A percentile compares a stretch with the other conserved stretches of the same genome.
Evolutionary conservation across 1,140 invertebrate genomes (phyloP).

Genomic region (Drosophila serrata): DNA sequence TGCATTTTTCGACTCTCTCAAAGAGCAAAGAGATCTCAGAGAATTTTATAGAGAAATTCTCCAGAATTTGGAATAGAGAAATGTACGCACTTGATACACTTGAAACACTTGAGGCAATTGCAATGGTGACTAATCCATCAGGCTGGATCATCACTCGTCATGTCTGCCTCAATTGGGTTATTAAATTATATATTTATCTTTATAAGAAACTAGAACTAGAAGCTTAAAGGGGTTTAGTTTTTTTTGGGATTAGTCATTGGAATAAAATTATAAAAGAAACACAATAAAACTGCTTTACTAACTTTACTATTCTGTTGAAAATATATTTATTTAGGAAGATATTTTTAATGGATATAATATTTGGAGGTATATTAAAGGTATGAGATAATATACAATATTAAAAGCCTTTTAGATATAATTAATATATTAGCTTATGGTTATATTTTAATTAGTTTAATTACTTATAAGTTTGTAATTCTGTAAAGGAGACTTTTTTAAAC

Average conservation of each 20-base stretch:
- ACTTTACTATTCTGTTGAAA: not conserved
- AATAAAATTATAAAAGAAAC: not conserved
- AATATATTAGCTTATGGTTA: too few species aligned
- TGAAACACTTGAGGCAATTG: not conserved
- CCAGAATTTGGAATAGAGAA: not conserved
- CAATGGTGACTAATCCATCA: conserved; percentile 27
- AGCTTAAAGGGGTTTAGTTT: not conserved
- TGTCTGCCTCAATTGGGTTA: not conserved
- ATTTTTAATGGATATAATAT: not conserved
- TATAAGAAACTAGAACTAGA: not conserved
- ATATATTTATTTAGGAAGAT: too few species aligned
- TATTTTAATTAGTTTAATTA: too few species aligned
- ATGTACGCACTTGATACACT: not conserved
- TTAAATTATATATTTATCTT: not conserved
- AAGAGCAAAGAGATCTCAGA: not conserved
- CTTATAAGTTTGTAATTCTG: too few species aligned
- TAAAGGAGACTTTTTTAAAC: too few species aligned
- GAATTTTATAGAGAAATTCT: conserved; percentile 14
- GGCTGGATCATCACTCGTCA: not conserved
- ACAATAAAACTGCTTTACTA: not conserved
- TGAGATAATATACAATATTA: not conserved
- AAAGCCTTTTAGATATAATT: too few species aligned
- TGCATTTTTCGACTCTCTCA: conserved; percentile 32
- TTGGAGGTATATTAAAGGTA: not conserved
- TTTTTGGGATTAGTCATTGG: not conserved